These are phyloP conservation scores for Grapholita molesta DNA, from an alignment of 1,140 invertebrate genomes.

Conservation along the genomic window DNA sequence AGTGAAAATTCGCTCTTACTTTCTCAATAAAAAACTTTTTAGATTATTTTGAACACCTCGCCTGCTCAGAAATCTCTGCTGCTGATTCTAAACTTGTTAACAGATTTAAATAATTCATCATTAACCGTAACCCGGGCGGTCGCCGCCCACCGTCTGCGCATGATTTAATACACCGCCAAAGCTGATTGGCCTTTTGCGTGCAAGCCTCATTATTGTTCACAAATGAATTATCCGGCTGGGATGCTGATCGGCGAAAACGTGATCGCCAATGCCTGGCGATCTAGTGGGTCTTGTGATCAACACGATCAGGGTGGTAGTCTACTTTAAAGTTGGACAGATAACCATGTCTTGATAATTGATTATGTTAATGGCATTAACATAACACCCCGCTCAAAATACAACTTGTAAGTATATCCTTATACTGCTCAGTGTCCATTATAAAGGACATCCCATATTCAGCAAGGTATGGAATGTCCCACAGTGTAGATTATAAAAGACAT, in stretches of 20 bases:
- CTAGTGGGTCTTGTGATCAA: neutral
- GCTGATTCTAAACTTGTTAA: neutral
- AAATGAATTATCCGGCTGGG: slow-evolving; percentile 11
- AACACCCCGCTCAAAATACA: no score
- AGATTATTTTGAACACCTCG: no score
- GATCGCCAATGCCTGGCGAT: neutral
- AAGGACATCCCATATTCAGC: no score
- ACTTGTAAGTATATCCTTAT: no score
- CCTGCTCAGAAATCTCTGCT: no score
- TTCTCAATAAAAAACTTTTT: no score
- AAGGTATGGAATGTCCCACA: no score
- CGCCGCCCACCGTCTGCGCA: slow-evolving; percentile 10
- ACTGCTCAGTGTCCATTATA: no score
- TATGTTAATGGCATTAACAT: no score
- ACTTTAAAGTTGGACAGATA: neutral
- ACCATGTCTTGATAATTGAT: no score
- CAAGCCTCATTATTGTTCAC: neutral
- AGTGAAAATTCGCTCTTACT: no score
- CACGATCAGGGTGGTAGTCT: neutral
- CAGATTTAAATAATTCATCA: slow-evolving; percentile 29
- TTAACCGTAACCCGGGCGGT: slow-evolving; percentile 22
- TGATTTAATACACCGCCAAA: neutral
- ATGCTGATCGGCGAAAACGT: slow-evolving; percentile 3
- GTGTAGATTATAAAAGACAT: no score
- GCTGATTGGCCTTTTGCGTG: slow-evolving; percentile 8